Percentiles rank a stretch among this genome's conserved stretches.
phyloP scores from a whole-genome alignment of 2,888 invertebrate species.

The Himalopsyche tibetana region DNA sequence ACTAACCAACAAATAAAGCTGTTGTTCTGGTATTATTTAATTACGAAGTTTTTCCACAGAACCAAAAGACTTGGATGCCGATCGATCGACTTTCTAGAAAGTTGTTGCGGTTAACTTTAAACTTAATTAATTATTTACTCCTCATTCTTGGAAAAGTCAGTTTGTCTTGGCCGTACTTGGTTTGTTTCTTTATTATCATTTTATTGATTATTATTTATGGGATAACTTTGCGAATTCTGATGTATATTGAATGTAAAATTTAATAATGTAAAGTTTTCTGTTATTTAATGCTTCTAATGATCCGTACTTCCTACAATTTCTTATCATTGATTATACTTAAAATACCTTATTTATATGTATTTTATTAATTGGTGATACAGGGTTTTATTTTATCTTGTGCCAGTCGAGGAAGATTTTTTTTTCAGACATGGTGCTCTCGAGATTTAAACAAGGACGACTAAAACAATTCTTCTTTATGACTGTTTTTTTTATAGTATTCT shows the following conservation, averaged over 20 bases:
- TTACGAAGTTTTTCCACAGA: slow-evolving; percentile 15
- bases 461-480: too few species aligned
- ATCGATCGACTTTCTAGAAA: slow-evolving; percentile 17
- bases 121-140: slow-evolving; percentile 33
- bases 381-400: too few species aligned
- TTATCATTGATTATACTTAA: too few species aligned
- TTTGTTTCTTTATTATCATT: slow-evolving; percentile 7
- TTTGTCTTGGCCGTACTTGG: neutral
- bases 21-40: slow-evolving; percentile 18
- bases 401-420: too few species aligned
- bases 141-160: neutral
- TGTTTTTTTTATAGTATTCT: too few species aligned
- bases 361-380: too few species aligned
- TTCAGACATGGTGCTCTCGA: too few species aligned
- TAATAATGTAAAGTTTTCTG: too few species aligned
- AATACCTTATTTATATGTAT: too few species aligned
- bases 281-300: too few species aligned
- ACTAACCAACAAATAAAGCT: neutral
- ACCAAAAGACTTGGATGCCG: neutral
- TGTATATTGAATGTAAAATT: neutral
- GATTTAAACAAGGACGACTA: too few species aligned
- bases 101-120: slow-evolving; percentile 34
- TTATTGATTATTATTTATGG: slow-evolving; percentile 22
- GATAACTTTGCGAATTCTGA: slow-evolving; percentile 5
- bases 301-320: too few species aligned